phyloP scores from a whole-genome alignment of 92 coral and sea anemone species.

The Phenganax stokvisi region DNA sequence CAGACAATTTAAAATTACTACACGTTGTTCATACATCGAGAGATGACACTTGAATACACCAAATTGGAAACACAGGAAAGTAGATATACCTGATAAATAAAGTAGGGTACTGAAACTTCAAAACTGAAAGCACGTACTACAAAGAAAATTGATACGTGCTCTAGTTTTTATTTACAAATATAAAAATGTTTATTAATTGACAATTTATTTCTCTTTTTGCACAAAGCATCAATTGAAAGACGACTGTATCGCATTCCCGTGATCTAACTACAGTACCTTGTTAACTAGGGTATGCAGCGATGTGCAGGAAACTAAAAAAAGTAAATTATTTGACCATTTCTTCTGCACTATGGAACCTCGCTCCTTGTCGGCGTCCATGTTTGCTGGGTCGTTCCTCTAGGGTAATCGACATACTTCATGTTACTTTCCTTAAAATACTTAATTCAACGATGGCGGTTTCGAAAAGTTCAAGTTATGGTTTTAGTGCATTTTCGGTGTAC shows the following conservation, averaged over 20 bases:
- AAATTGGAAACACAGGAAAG: no score
- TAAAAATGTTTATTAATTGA: not conserved
- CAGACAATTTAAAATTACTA: not conserved
- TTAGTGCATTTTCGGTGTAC: no score
- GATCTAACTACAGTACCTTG: constrained; percentile 9
- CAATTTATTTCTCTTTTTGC: not conserved
- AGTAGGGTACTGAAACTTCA: constrained; percentile 87
- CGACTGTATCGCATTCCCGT: not conserved
- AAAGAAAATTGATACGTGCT: not conserved
- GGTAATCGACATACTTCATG: not conserved
- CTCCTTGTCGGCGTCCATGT: constrained; percentile 22
- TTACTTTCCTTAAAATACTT: no score
- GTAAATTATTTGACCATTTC: constrained; percentile 29
- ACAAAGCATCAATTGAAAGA: not conserved
- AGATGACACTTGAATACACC: no score
- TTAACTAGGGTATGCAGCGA: constrained; percentile 20
- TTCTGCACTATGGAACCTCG: not conserved
- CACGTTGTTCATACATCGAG: no score
- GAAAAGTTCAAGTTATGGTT: no score
- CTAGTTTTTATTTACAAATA: not conserved
- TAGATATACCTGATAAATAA: constrained; percentile 71
- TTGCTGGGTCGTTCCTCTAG: constrained; percentile 8
- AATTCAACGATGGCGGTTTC: no score
- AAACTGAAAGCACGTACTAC: constrained; percentile 37
- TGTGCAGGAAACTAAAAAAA: constrained; percentile 7